A percentile compares a stretch with the other conserved stretches of the same genome.
phyloP scores from a whole-genome alignment of 2,888 invertebrate species.

The Serrognathus titanus region DNA sequence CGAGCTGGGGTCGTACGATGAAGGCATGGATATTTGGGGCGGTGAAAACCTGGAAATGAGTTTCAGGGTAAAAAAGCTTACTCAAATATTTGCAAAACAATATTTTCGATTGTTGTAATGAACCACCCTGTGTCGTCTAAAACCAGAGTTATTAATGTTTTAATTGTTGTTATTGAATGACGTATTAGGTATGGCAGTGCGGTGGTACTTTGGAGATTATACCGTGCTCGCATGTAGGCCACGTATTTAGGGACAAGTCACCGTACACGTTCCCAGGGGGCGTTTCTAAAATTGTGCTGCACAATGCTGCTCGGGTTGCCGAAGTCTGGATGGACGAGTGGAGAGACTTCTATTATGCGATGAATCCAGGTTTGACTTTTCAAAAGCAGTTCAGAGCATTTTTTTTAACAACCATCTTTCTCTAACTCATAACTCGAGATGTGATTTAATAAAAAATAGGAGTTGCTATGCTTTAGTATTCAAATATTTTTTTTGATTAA shows the following conservation, averaged over 20 bases:
- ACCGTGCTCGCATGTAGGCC: conserved; percentile 94
- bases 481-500: too few relatives aligned
- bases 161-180: background rate
- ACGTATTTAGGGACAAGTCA: conserved; percentile 96
- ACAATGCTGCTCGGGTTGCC: conserved; percentile 97
- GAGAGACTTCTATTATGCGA: conserved; percentile 98
- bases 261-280: conserved; percentile 99
- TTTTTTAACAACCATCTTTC: too few relatives aligned
- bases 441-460: too few relatives aligned
- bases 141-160: background rate
- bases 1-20: conserved; percentile 95
- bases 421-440: too few relatives aligned
- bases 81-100: too few relatives aligned
- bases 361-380: conserved; percentile 53
- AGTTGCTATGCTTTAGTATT: too few relatives aligned
- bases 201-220: conserved; percentile 93
- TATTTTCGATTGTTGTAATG: background rate
- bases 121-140: background rate
- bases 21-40: conserved; percentile 99
- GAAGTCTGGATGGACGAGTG: conserved; percentile 99
- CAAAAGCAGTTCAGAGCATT: background rate
- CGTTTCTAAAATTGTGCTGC: conserved; percentile 92
- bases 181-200: conserved; percentile 88
- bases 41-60: conserved; percentile 95
- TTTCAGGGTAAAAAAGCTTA: conserved; percentile 68